phyloP scores from a whole-genome alignment of 2,113 vertebrate species.

The Platycercus adscitus region DNA sequence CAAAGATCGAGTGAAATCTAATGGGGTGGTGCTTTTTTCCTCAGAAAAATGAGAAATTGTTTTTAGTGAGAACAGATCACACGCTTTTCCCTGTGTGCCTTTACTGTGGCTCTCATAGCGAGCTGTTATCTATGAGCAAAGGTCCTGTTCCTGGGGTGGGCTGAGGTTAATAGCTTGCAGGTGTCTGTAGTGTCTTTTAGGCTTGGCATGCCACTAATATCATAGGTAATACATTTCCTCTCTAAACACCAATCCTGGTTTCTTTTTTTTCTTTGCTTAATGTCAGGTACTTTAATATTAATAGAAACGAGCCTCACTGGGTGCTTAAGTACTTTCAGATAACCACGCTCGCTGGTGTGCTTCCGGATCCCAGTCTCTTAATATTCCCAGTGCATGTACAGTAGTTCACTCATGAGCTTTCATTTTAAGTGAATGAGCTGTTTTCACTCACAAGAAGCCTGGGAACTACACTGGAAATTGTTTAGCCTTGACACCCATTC shows the following conservation, averaged over 20 bases:
- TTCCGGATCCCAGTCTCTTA: neutral
- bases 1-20: neutral
- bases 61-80: conserved; percentile 34
- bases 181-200: neutral
- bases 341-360: neutral
- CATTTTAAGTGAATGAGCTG: neutral
- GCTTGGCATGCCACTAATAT: neutral
- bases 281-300: neutral
- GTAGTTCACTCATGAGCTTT: neutral
- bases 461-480: neutral
- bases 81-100: neutral
- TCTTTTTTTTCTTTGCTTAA: neutral
- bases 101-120: fast-evolving
- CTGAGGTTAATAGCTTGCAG: conserved; percentile 12
- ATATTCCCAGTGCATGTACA: neutral
- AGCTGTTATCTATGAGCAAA: neutral
- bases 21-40: neutral
- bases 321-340: neutral
- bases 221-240: neutral
- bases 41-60: conserved; percentile 20
- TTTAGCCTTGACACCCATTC: neutral
- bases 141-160: neutral
- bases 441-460: neutral
- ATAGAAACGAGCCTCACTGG: neutral
- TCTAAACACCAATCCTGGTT: neutral